Base-by-base conservation (phyloP, 2,113 vertebrate genomes). In the Camelus bactrianus region DNA sequence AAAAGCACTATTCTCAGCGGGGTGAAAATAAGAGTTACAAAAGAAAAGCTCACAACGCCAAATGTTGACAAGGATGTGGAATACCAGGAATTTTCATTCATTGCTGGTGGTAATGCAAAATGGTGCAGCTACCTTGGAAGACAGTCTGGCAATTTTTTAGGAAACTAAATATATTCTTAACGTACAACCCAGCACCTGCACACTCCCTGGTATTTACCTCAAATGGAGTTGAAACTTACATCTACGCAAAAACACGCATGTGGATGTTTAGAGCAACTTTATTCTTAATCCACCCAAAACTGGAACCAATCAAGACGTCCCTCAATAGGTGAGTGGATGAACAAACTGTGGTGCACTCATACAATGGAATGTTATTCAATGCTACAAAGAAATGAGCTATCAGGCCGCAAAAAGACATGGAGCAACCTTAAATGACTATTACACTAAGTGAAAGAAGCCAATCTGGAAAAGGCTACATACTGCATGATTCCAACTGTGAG, bases 121-220 rank as follows among this genome's bases (percentile, higher is more conserved):
- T 72, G 62, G 35, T n/a, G 10, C 5, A 60, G 42, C 8, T 11
- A 54, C 72, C 91, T 58, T 76, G 32, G 26, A 81, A 87, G 28
- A 58, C 48, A 84, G 24, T 73, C 67, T 42, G 22, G 32, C 32
- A 65, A 87, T 64, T 80, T 84, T 35, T 32, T 84, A 58, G n/a
- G 87, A 88, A 89, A 80, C 30, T 69, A 97, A 87, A 73, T 32
- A 90, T 26, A 76, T 6, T n/a, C 65, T 97, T 80, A 87, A 83
- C 69, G 79, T 72, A 84, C 15, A 95, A 83, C 22, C 32, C 81
- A 82, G 35, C 72, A 82, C 79, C 42, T 26, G 38, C 3, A 86
- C 1, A 86, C 1, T 80, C 52, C 16, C 85, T 91, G 72, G 52
- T 85, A 77, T 79, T 73, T 72, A 72, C 67, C 42, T 4, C n/a